Conservation (phyloP, 2,113 vertebrate species). For the Formicarius rufipectus region DNA sequence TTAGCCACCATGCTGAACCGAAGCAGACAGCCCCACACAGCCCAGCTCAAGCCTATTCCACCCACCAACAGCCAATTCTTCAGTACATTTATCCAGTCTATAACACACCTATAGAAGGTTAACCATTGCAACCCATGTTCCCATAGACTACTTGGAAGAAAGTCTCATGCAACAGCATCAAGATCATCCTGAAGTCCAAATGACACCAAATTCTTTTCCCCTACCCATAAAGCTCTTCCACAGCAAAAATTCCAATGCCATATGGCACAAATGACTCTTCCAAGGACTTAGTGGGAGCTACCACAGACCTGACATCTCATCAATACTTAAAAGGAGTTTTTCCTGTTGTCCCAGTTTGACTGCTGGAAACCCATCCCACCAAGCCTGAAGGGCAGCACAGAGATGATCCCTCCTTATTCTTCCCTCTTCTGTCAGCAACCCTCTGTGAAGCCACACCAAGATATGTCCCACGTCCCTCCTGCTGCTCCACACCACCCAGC, state of each 20-base stretch:
- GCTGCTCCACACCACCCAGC: constrained; percentile 34
- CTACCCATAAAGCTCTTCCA: neutral
- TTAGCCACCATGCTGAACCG: neutral
- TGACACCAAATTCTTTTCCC: neutral
- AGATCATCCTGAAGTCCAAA: neutral
- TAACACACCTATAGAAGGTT: neutral
- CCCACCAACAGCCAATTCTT: neutral
- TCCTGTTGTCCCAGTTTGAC: neutral
- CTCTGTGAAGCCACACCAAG: neutral
- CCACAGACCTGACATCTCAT: neutral
- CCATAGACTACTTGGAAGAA: neutral
- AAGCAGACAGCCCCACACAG: neutral
- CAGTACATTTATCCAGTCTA: neutral
- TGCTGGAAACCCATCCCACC: neutral
- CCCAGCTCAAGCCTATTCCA: neutral
- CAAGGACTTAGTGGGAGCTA: neutral
- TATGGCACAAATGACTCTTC: neutral
- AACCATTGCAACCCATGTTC: neutral
- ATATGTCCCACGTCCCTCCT: neutral
- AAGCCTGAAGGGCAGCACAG: neutral
- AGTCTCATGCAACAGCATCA: neutral
- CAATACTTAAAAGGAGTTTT: neutral
- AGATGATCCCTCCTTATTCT: neutral
- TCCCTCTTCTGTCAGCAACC: constrained; percentile 1
- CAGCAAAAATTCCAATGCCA: neutral